Base-by-base conservation (phyloP, 1,140 invertebrate species). In the Dolichoris vasculosae region DNA sequence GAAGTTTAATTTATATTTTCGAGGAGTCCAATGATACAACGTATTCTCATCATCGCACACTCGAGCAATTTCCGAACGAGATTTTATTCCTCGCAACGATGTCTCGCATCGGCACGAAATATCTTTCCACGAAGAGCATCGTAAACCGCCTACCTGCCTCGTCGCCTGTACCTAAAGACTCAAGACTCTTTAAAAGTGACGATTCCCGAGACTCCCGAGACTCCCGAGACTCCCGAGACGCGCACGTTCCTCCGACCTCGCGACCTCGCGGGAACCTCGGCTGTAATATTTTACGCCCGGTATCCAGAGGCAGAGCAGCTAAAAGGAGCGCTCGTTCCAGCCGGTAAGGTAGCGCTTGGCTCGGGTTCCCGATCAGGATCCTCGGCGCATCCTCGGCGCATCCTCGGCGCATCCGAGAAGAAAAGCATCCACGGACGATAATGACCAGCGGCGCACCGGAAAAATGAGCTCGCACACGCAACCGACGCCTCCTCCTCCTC, bases 321-420 rank as follows among this genome's bases (percentile, higher is more conserved):
- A 30, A 81, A 43, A 69, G 26, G 26, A 40, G 6, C 13, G 51
- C 35, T n/a, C 13, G 26, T n/a, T n/a, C 0, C 30, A 2, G 17
- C 20, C 48, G 51, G 69, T 76, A 83, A 83, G 67, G 55, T 67
- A 77, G 73, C 73, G 35, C 40, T 67, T 67, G 35, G 48, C 46
- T 82, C 80, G 48, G 40, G 38, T n/a, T 51, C 38, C 4, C 43
- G 38, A 76, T 83, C 51, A 46, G 48, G 69, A 83, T 83, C 48
- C 1, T 23, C 11, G 38, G n/a, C 43, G 8, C 67, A 78, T 78
- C 35, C 55, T 78, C 46, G 30, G n/a, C n/a, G n/a, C n/a, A n/a
- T n/a, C n/a, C n/a, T n/a, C 76, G 59, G 40, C 78, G 20, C 26
- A 51, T 0, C 46, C 13, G 51, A 78, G 76, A 26, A 63, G 46